phyloP scores from a whole-genome alignment of 2,888 invertebrate species.

The Pristionchus arcanus region DNA sequence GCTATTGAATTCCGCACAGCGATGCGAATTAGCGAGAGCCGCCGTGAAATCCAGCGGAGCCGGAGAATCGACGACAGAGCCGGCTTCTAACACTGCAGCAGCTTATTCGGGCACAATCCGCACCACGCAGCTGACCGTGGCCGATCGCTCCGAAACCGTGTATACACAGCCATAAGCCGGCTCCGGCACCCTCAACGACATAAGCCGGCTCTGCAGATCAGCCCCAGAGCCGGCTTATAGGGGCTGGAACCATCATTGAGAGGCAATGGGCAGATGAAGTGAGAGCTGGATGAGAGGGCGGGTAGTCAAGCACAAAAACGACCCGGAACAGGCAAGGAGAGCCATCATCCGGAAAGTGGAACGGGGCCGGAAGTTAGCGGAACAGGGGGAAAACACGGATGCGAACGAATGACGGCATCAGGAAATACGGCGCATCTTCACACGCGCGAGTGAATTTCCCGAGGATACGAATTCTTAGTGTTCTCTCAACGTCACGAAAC shows the following conservation, averaged over 20 bases:
- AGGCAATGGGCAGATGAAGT: neutral
- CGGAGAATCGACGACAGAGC: neutral
- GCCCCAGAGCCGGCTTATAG: neutral
- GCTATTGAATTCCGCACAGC: neutral
- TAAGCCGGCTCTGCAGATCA: slow-evolving; percentile 4
- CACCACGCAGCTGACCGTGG: neutral
- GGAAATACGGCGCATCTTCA: slow-evolving; percentile 11
- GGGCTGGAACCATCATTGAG: neutral
- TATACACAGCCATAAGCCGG: neutral
- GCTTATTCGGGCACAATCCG: neutral
- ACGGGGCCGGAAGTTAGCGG: neutral
- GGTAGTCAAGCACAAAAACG: neutral
- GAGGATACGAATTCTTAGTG: neutral
- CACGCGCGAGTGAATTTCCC: neutral
- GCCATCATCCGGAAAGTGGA: slow-evolving; percentile 36
- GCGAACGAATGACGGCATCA: neutral
- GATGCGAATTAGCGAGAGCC: neutral
- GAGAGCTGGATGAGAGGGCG: neutral
- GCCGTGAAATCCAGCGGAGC: neutral
- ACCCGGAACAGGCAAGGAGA: neutral
- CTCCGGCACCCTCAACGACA: neutral
- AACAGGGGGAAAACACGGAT: slow-evolving; percentile 1
- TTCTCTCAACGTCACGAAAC: neutral
- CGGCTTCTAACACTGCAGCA: neutral
- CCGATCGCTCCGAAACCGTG: neutral